These are phyloP conservation scores for Anthopleura sola DNA, from an alignment of 64 coral and sea anemone genomes.

Conservation along the genomic window DNA sequence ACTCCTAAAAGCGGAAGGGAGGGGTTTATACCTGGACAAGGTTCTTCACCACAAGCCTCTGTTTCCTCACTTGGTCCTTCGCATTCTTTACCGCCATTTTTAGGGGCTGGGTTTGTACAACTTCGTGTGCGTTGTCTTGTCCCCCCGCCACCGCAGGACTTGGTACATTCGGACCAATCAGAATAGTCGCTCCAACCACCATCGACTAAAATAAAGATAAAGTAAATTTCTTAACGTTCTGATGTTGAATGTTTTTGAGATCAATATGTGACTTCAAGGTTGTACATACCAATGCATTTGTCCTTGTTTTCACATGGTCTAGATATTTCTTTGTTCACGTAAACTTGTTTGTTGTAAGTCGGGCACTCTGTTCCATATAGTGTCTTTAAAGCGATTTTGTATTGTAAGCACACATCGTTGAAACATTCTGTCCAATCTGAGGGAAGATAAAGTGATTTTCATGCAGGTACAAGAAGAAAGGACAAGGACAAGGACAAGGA, in stretches of 20 bases:
- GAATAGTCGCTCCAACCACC: slow-evolving; percentile 33
- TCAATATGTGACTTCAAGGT: too few species aligned
- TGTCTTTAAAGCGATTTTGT: background rate
- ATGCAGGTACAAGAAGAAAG: background rate
- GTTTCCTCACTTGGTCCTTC: slow-evolving; percentile 2
- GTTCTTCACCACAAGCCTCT: slow-evolving; percentile 27
- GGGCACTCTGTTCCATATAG: background rate
- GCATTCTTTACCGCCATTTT: slow-evolving; percentile 62
- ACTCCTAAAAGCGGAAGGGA: background rate
- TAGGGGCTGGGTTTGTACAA: slow-evolving; percentile 56
- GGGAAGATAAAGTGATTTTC: background rate
- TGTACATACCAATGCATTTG: background rate
- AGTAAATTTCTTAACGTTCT: too few species aligned
- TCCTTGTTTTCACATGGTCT: background rate
- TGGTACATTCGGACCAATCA: slow-evolving; percentile 45
- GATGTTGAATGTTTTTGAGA: too few species aligned
- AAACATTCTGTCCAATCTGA: slow-evolving; percentile 14
- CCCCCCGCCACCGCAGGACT: slow-evolving; percentile 49
- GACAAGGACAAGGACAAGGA: background rate
- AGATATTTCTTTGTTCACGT: background rate
- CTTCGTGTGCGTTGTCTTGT: slow-evolving; percentile 32
- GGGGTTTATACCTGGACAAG: slow-evolving; percentile 39
- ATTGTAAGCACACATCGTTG: background rate
- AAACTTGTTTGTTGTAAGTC: background rate
- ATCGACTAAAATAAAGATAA: background rate